Evolutionary conservation across 1,140 invertebrate species (phyloP), one percentile per base, ranked within the genome.

Genomic region (Ylistrum balloti): DNA sequence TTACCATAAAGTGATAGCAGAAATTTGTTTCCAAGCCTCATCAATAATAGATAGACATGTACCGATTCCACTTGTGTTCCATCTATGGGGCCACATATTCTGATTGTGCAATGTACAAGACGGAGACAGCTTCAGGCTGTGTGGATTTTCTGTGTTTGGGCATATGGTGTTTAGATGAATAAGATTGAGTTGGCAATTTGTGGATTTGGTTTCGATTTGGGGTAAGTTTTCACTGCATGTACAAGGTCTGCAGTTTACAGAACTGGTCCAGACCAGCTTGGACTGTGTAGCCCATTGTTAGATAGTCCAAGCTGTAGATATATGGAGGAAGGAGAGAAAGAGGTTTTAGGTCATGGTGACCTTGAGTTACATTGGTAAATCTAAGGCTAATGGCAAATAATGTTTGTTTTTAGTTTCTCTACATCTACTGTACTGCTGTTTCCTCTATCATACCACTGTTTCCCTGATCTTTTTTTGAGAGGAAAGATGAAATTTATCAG

Each of bases 11-110:
- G 56, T 74, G 56, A 74, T 28, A 28, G 56, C 56, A 74, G 56
- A 74, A 74, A 74, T 74, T 74, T 74, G 56, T 74, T 74, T 74
- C 22, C 56, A 74, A 74, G 56, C 56, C 56, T 28, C 56, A 74
- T 74, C 56, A 74, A 74, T 74, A 74, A 74, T 74, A 74, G 56
- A 74, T 74, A 74, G 56, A 74, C 56, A 74, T 74, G 56, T 74
- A 74, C 56, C 56, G 56, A 74, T 74, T 74, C 56, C 56, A 74
- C 56, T 74, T 45, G 41, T 45, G 41, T n/a, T 74, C 56, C 5
- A n/a, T 74, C 56, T 17, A 28, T 28, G 22, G n/a, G 35, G 22
- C 56, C 0, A 74, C 17, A 7, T 74, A 28, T 74, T n/a, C 17
- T 74, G 56, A 74, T 74, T 74, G 56, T 74, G 35, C 35, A 38